Evolutionary conservation across 1,140 invertebrate species (phyloP), one percentile per base, ranked within the genome.

Genomic region (Calosoma granatense): DNA sequence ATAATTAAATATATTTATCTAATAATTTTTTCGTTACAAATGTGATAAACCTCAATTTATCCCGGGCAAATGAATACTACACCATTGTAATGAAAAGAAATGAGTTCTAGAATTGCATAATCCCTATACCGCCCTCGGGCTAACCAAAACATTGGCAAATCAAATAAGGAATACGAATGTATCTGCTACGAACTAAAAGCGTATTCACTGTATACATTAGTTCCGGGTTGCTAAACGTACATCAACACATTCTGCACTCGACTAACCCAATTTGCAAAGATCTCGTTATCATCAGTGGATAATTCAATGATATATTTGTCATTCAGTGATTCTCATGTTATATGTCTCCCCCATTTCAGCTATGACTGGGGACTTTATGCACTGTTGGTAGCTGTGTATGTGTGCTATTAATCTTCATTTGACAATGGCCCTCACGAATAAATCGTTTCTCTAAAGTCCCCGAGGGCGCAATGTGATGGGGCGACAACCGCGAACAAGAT

Each of bases 281-380:
- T 47, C 17, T 17, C 41, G 41, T 12, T n/a, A 47, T 47, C 56
- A 62, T 65, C 64, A 63, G 57, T 57, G 53, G 55, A 59, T 66
- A 63, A 66, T 67, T 65, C 63, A 62, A 67, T 65, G 60, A 67
- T 65, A 12, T 47, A 67, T 67, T 66, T 67, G 66, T 66, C 66
- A 64, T 64, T 60, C 41, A 12, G 41, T 47, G 41, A 3, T 36
- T 36, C 9, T 11, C 9, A 12, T 4, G 41, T 4, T 9, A 47
- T 4, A 47, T 47, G 41, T 47, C 41, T n/a, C 26, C 26, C 26
- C 6, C 26, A 36, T 36, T 36, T 36, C 6, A 36, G 26, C n/a
- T 36, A 9, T 6, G 15, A 4, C 17, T 17, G 41, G 41, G 41
- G 41, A 12, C 41, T 47, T 11, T 47, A 17, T 36, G 15, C 41